Percentiles rank a stretch among this genome's conserved stretches.
These are phyloP conservation scores for Propithecus deckenii DNA, from an alignment of 2,797 vertebrate species.

Conservation along the genomic window DNA sequence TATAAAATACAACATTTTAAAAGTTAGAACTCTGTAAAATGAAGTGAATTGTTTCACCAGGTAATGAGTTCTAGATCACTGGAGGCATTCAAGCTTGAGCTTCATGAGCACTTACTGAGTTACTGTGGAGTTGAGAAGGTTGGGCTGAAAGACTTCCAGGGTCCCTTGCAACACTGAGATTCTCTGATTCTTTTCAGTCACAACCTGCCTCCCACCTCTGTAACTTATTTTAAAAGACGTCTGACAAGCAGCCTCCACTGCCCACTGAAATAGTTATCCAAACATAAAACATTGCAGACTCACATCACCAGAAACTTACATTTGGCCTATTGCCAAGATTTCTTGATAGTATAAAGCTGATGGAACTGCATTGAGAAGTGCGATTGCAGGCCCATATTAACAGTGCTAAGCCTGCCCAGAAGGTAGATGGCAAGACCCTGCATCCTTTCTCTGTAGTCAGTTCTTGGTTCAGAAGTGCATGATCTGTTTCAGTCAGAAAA, in stretches of 20 bases:
- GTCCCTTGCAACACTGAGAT: not conserved
- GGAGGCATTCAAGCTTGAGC: not conserved
- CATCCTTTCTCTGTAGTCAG: not conserved
- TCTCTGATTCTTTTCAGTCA: slow-evolving; percentile 19
- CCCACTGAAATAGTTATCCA: not conserved
- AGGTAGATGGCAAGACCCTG: not conserved
- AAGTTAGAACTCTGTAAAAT: slow-evolving; percentile 8
- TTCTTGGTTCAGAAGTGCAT: not conserved
- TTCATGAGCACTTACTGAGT: not conserved
- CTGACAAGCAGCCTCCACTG: not conserved
- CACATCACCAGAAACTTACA: not conserved
- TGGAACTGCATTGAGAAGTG: not conserved
- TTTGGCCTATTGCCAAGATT: not conserved
- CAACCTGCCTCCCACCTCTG: not conserved
- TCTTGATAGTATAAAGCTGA: not conserved
- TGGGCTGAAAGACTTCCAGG: not conserved
- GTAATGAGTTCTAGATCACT: not conserved
- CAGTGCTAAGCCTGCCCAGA: not conserved
- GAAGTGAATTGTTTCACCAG: slow-evolving; percentile 13
- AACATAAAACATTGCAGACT: not conserved
- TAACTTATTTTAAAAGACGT: slow-evolving; percentile 14
- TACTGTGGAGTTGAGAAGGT: not conserved
- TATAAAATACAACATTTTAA: not conserved
- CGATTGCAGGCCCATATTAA: accelerated
- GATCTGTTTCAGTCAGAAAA: not conserved